Evolutionary conservation across 2,113 vertebrate genomes (phyloP).

Genomic region (Platichthys flesus): DNA sequence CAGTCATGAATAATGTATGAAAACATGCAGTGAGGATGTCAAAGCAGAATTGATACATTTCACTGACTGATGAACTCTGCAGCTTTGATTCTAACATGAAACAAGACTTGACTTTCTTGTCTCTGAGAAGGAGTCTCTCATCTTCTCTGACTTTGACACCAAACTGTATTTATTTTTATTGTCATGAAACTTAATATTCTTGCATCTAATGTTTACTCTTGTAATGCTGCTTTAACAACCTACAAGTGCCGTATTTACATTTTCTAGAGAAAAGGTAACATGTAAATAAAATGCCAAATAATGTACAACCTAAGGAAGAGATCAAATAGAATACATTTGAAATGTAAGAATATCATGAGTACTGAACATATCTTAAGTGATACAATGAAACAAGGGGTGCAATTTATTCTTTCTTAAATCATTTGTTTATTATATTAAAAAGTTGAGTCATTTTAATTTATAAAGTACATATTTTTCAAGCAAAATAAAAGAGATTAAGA

Average conservation of each 20-base stretch:
- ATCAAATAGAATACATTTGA: background rate
- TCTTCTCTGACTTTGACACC: constrained; percentile 1
- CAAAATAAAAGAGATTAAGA: too few relatives aligned
- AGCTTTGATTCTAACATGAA: constrained; percentile 13
- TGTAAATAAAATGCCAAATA: background rate
- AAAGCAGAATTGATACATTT: constrained; percentile 10
- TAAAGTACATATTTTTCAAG: background rate
- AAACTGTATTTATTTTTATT: background rate
- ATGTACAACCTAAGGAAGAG: background rate
- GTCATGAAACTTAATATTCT: background rate
- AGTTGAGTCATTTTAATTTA: background rate
- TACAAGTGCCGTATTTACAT: too few relatives aligned
- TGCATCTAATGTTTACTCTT: background rate
- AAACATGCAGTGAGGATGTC: constrained; percentile 9
- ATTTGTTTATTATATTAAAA: background rate
- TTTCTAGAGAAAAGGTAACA: too few relatives aligned
- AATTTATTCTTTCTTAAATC: background rate
- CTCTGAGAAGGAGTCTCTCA: background rate
- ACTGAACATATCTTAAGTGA: background rate
- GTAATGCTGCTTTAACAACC: background rate
- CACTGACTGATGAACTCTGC: constrained; percentile 15
- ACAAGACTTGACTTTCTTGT: constrained; percentile 1
- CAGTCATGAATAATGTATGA: constrained; percentile 39
- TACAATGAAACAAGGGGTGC: background rate
- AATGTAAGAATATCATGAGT: background rate